Evolutionary conservation across 2,113 vertebrate genomes (phyloP), one percentile per base, ranked within the genome.

Genomic region (Sturnira hondurensis): DNA sequence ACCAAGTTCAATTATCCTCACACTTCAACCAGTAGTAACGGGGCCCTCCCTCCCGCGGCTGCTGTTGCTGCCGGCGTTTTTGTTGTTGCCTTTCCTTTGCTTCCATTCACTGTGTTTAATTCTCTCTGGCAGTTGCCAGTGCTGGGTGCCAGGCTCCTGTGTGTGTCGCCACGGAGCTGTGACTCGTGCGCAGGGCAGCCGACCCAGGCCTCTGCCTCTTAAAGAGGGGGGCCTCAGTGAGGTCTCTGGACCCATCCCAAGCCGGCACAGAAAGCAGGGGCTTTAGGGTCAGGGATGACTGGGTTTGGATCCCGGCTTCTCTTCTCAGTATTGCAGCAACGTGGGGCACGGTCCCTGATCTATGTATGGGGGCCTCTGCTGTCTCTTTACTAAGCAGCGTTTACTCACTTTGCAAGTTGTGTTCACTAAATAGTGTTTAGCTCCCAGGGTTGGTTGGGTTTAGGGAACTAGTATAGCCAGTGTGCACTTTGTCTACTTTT

Each of bases 1-100:
- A 93, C 92, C 96, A 96, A 85, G 93, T 95, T 95, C 81, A 90
- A 94, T 96, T 97, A 95, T 81, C 95, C 94, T 97, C 90, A 95
- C 96, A 95, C 96, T 96, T 94, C 89, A 71, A 74, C 94, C 95
- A 94, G 83, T 96, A 97, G 97, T 96, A 96, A 97, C 74, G 94
- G 95, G 96, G 91, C 58, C 87, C 58, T 96, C 86, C 96, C 94
- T 92, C 47, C 91, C 17, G 73, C 74, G 6, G 74, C 56, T 54
- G 67, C 93, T 73, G 68, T 86, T 67, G 43, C 91, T 89, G 77
- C 96, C 87, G 91, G 96, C 86, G 63, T 91, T 94, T 90, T 45
- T 65, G 56, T 73, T 52, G 38, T 56, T 96, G 91, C 89, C 78
- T 97, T 95, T 85, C 89, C 91, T 89, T 91, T 20, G 47, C 96